Percentiles rank a stretch among this genome's conserved stretches.
These are phyloP conservation scores for Scyliorhinus canicula DNA, from an alignment of 2,797 vertebrate genomes.

Conservation along the genomic window DNA sequence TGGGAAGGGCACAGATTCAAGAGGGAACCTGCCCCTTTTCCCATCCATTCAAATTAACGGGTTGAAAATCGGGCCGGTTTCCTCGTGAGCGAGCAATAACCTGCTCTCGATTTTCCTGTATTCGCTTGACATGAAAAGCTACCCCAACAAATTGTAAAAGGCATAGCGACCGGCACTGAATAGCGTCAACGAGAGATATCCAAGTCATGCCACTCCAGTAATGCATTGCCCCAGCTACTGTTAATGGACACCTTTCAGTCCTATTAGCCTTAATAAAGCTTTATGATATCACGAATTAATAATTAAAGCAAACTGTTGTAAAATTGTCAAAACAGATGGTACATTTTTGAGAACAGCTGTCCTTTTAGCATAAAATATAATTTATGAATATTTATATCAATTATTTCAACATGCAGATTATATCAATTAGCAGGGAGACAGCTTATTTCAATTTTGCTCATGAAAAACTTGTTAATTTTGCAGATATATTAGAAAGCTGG, in stretches of 20 bases:
- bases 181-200: neutral
- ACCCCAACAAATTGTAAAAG: neutral
- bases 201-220: neutral
- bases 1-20: neutral
- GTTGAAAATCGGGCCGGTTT: neutral
- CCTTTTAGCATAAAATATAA: constrained; percentile 70
- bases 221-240: neutral
- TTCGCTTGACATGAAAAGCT: neutral
- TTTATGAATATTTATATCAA: constrained; percentile 88
- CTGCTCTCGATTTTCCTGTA: neutral
- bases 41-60: neutral
- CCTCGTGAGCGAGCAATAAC: neutral
- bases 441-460: constrained; percentile 50
- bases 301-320: constrained; percentile 58
- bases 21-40: neutral
- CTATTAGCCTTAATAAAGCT: constrained; percentile 68
- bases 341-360: constrained; percentile 87
- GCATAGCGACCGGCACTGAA: neutral
- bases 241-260: constrained; percentile 56
- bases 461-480: constrained; percentile 21
- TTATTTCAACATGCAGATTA: constrained; percentile 73
- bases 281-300: constrained; percentile 73
- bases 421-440: constrained; percentile 42
- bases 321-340: constrained; percentile 89
- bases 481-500: neutral